phyloP scores from a whole-genome alignment of 2,113 vertebrate genomes.

The Morone saxatilis region DNA sequence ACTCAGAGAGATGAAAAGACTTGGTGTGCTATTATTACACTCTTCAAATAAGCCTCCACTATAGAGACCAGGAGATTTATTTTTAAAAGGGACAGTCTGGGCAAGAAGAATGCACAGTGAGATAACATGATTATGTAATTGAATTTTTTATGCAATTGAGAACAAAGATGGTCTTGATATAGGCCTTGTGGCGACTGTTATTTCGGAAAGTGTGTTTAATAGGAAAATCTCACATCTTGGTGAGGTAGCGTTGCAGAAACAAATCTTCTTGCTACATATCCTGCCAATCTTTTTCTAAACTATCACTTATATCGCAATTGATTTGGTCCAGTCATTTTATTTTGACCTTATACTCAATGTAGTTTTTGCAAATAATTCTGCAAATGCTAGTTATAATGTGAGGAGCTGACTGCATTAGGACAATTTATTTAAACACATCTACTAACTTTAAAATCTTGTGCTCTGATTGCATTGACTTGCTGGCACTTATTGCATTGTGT shows the following conservation, averaged over 20 bases:
- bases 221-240: constrained; percentile 48
- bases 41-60: constrained; percentile 53
- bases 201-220: constrained; percentile 54
- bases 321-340: neutral
- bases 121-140: constrained; percentile 70
- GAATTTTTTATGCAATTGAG: constrained; percentile 52
- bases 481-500: neutral
- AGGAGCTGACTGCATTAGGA: neutral
- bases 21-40: constrained; percentile 64
- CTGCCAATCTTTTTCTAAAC: constrained; percentile 13
- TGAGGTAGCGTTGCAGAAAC: neutral
- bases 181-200: constrained; percentile 2
- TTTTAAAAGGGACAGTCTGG: constrained; percentile 37
- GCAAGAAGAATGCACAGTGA: constrained; percentile 30
- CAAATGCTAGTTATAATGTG: too few relatives aligned
- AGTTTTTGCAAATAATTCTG: neutral
- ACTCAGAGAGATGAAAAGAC: constrained; percentile 66
- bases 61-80: constrained; percentile 37
- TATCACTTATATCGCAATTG: neutral
- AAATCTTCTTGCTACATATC: neutral
- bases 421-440: constrained; percentile 3
- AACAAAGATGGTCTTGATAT: constrained; percentile 52
- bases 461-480: constrained; percentile 18
- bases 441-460: constrained; percentile 7
- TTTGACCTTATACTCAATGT: neutral